Base-by-base conservation (phyloP, 2,113 vertebrate genomes). In the Laticauda laticaudata region DNA sequence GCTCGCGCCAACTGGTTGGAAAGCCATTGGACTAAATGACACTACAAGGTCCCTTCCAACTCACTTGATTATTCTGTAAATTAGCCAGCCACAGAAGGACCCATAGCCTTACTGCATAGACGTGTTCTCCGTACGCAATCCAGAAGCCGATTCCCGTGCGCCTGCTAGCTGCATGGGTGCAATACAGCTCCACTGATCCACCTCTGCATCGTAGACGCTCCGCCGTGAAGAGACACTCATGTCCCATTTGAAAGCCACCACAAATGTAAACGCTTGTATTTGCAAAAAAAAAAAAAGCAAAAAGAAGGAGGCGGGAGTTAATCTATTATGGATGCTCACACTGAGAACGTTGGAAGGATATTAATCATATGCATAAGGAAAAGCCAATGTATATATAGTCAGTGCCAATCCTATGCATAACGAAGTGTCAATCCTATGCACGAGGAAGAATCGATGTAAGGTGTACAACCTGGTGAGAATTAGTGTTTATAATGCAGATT, bases 231-330 rank as follows among this genome's bases (percentile, higher is more conserved):
- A 99, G 97, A 92, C 96, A 98, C 3, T 98, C 97, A 0, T 93
- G n/a, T 97, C 0, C 98, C 98, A 0, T 98, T 98, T 98, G 95
- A 98, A 98, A 29, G n/a, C 98, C 99, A 26, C 99, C 99, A 24
- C 99, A 99, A 86, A 99, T 98, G 75, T 98, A 99, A 91, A 99
- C 95, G n/a, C 98, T 99, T 94, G 48, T 45, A n/a, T 5, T 24
- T 14, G 43, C 24, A 81, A 51, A 26, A n/a, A 24, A n/a, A 24
- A n/a, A 51, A 43, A 43, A 45, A 4, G 12, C n/a, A n/a, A 20
- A 43, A 18, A 21, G 12, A 4, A 34, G 15, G 10, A 61, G 14
- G 34, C 0, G 14, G 4, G 2, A n/a, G 7, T 57, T 45, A 57
- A 53, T n/a, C n/a, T 20, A 3, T 7, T 7, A 81, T 0, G 34